Evolutionary conservation across 2,113 vertebrate genomes (phyloP).

Genomic region (Crocuta crocuta): DNA sequence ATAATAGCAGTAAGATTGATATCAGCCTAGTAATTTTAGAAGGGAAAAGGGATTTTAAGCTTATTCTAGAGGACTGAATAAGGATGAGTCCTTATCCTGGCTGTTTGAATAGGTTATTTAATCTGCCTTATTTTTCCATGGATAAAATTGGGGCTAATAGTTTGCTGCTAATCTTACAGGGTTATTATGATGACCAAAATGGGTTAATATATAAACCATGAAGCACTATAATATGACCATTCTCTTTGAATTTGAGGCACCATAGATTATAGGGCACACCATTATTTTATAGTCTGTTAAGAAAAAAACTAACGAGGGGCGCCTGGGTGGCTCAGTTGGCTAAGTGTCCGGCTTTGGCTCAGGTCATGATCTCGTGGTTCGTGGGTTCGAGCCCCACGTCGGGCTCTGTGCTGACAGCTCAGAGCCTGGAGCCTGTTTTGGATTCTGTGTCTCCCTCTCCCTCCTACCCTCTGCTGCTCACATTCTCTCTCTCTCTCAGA

Average conservation of each 20-base stretch:
- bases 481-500: too few species aligned
- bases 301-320: not conserved
- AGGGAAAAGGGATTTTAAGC: not conserved
- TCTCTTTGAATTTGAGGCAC: not conserved
- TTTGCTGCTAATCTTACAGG: not conserved
- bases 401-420: too few species aligned
- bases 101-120: not conserved
- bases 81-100: not conserved
- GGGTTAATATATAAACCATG: not conserved
- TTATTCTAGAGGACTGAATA: slow-evolving; percentile 4
- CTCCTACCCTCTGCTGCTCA: too few species aligned
- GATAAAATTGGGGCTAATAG: not conserved
- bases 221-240: not conserved
- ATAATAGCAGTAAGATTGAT: not conserved
- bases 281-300: not conserved
- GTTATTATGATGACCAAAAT: not conserved
- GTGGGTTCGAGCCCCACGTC: too few species aligned
- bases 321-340: too few species aligned
- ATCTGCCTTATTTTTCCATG: slow-evolving; percentile 4
- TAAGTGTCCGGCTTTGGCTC: too few species aligned
- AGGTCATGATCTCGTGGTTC: too few species aligned
- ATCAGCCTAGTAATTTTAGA: slow-evolving; percentile 8
- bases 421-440: too few species aligned
- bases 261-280: not conserved
- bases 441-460: too few species aligned